Conservation (phyloP, 2,797 vertebrate species). For the Onychomys torridus region DNA sequence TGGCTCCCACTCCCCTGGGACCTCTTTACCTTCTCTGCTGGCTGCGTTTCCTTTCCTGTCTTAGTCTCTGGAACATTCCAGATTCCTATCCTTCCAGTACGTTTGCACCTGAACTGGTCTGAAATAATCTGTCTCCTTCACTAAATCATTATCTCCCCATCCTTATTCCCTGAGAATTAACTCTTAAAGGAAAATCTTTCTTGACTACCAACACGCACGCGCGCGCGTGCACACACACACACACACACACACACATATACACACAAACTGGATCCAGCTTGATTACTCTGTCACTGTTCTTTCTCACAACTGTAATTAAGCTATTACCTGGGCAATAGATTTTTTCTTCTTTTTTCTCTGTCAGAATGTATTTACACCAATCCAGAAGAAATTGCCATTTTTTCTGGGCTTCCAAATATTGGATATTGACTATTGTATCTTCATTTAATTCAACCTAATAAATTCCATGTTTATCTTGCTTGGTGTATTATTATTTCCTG, state of each 20-base stretch:
- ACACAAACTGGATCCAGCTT: background rate
- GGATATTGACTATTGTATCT: constrained; percentile 56
- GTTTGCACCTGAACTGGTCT: background rate
- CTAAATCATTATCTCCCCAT: background rate
- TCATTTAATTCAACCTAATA: constrained; percentile 37
- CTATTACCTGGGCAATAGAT: constrained; percentile 27
- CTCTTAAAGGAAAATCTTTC: constrained; percentile 10
- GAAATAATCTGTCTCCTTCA: background rate
- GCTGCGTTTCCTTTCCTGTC: background rate
- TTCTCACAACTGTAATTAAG: constrained; percentile 51
- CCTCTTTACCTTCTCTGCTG: background rate
- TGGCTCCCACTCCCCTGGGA: background rate
- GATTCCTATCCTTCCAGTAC: background rate
- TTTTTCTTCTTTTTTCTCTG: background rate
- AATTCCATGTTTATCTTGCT: constrained; percentile 26
- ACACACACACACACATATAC: background rate
- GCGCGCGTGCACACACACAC: background rate
- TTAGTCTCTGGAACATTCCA: background rate
- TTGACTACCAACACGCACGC: background rate
- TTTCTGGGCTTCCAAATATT: background rate
- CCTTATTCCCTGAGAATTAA: background rate
- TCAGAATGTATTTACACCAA: constrained; percentile 42
- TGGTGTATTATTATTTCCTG: background rate
- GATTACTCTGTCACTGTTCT: background rate
- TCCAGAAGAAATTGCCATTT: constrained; percentile 52